Evolutionary conservation across 2,113 vertebrate genomes (phyloP).

Genomic region (Cryptoleucopteryx plumbea): DNA sequence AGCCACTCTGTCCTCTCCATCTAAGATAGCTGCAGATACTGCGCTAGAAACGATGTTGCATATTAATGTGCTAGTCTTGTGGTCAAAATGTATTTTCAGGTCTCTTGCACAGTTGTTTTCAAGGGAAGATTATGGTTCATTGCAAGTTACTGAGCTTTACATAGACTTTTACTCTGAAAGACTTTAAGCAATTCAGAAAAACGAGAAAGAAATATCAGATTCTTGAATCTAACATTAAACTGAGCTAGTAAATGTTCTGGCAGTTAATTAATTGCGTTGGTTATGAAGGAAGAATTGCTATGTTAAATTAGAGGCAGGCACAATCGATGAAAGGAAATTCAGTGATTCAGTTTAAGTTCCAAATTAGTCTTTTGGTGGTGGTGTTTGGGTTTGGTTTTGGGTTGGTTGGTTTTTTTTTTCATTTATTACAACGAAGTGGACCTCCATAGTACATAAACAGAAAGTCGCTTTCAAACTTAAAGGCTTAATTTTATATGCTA

Average conservation of each 20-base stretch:
- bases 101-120: neutral
- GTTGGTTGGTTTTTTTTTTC: neutral
- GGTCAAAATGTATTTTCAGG: neutral
- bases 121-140: neutral
- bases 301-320: neutral
- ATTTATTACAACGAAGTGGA: neutral
- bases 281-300: neutral
- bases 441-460: neutral
- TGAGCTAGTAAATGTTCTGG: neutral
- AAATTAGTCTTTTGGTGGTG: neutral
- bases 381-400: neutral
- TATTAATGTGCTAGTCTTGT: neutral
- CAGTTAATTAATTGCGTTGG: neutral
- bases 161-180: neutral
- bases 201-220: neutral
- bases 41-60: neutral
- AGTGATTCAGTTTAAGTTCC: neutral
- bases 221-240: neutral
- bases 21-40: neutral
- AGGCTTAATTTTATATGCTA: neutral
- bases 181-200: neutral
- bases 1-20: neutral
- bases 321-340: neutral
- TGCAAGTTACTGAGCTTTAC: neutral
- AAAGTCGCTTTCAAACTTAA: neutral